Percentiles rank a stretch among this genome's conserved stretches.
Conservation (phyloP, 1,140 invertebrate genomes). For the Meteorus sp. region DNA sequence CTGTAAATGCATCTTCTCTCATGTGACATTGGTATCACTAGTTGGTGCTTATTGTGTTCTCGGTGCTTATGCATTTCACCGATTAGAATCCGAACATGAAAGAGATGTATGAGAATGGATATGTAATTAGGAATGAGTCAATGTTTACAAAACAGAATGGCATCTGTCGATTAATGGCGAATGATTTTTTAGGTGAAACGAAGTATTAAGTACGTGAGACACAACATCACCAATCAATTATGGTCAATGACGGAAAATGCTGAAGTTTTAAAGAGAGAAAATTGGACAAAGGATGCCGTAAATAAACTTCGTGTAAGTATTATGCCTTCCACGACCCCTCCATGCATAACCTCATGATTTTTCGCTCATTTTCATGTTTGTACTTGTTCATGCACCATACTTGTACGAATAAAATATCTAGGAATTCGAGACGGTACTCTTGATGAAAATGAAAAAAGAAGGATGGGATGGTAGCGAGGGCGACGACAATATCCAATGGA, state of each 20-base stretch:
- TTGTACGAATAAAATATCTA: slow-evolving; percentile 33
- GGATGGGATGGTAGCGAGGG: slow-evolving; percentile 92
- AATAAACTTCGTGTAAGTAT: slow-evolving; percentile 61
- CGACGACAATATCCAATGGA: slow-evolving; percentile 78
- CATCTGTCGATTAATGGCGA: neutral
- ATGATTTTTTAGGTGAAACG: slow-evolving; percentile 69
- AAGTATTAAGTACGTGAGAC: slow-evolving; percentile 72
- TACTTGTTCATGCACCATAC: slow-evolving; percentile 9
- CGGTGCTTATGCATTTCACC: slow-evolving; percentile 82
- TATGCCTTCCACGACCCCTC: neutral
- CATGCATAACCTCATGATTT: slow-evolving; percentile 9
- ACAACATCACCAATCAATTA: slow-evolving; percentile 75
- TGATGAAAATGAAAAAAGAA: slow-evolving; percentile 82
- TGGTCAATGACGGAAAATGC: slow-evolving; percentile 74
- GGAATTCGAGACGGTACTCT: slow-evolving; percentile 79
- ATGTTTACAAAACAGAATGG: no score
- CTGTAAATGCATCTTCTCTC: slow-evolving; percentile 80
- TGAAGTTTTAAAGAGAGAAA: slow-evolving; percentile 68
- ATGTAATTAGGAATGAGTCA: neutral
- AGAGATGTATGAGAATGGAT: slow-evolving; percentile 61
- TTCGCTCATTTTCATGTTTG: slow-evolving; percentile 10
- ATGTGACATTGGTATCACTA: slow-evolving; percentile 82
- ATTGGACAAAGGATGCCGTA: slow-evolving; percentile 70
- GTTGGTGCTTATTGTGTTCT: slow-evolving; percentile 88
- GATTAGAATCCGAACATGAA: slow-evolving; percentile 77